Evolutionary conservation across 2,797 vertebrate species (phyloP), one percentile per base, ranked within the genome.

Genomic region (Enteromius radiatus): DNA sequence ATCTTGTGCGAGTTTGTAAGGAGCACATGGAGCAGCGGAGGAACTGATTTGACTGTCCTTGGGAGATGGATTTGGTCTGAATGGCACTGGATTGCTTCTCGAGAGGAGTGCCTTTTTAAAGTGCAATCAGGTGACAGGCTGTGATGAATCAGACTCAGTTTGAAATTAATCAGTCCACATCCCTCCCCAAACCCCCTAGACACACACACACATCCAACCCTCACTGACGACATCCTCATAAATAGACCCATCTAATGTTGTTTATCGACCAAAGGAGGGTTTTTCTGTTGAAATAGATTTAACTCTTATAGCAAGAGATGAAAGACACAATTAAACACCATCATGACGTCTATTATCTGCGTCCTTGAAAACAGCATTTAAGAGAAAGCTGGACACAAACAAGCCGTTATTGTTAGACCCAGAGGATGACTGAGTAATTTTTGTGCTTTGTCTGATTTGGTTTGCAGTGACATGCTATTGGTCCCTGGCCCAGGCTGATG

Each of bases 401-500:
- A 69, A 28, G n/a, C 41, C 67, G 64, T 45, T 59, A 77, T 75
- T 38, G 43, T 70, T 36, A 83, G 41, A 78, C 23, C 0, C 33
- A 80, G 56, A 76, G 21, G n/a, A 87, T 69, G 71, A 63, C 38
- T 5, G 15, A 69, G 10, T 77, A 17, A 65, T 81, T 70, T 63
- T 59, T 76, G 67, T 47, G 11, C 67, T 78, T 41, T 54, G 33
- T 68, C 36, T 82, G 26, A 67, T 67, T 75, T 78, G 78, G 83
- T 84, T 85, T 87, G 73, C 79, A 69, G 43, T 80, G 82, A 85
- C 79, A 71, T 19, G 64, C 33, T 75, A 68, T 82, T 81, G 78
- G 26, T 86, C 36, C 38, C 65, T 21, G 9, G 61, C 31, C 26
- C 36, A 45, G 63, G 69, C n/a, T 78, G 43, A 83, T 74, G 77